A percentile compares a stretch with the other conserved stretches of the same genome.
Conservation (phyloP, 2,888 invertebrate species). For the Pyrocoelia pectoralis region DNA sequence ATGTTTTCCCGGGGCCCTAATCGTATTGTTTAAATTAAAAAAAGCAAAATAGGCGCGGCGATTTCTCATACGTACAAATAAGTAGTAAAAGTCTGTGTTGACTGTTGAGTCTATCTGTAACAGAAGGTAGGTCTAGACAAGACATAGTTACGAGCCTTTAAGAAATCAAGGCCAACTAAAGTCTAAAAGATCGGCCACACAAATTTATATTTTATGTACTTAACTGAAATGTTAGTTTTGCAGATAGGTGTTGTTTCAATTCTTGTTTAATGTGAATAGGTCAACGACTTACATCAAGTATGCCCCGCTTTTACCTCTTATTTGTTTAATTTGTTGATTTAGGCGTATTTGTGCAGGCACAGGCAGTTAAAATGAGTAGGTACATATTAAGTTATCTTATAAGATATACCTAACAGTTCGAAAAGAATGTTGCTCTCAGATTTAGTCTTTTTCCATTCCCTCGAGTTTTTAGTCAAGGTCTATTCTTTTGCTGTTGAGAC, state of each 20-base stretch:
- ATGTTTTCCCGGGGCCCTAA: no score
- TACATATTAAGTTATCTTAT: no score
- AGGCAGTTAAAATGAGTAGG: no score
- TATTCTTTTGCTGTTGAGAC: no score
- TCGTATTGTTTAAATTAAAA: background rate
- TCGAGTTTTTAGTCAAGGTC: no score
- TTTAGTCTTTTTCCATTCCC: no score
- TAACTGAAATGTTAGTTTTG: conserved; percentile 17
- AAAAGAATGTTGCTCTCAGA: no score
- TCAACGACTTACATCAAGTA: conserved; percentile 38
- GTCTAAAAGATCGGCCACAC: conserved; percentile 13
- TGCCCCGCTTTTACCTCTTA: conserved; percentile 36
- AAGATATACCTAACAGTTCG: no score
- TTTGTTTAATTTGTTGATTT: conserved; percentile 29
- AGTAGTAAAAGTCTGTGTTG: conserved; percentile 26
- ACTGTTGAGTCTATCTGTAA: conserved; percentile 20
- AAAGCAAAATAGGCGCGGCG: conserved; percentile 41
- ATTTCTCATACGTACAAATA: conserved; percentile 40
- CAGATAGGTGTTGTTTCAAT: conserved; percentile 23
- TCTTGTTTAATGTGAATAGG: conserved; percentile 27
- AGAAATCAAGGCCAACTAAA: conserved; percentile 31
- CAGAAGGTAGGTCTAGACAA: conserved; percentile 35
- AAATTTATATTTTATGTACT: conserved; percentile 18
- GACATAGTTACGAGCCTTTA: conserved; percentile 20
- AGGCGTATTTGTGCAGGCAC: conserved; percentile 12